These are phyloP conservation scores for Leptosomus discolor DNA, from an alignment of 2,113 vertebrate genomes.

Conservation along the genomic window DNA sequence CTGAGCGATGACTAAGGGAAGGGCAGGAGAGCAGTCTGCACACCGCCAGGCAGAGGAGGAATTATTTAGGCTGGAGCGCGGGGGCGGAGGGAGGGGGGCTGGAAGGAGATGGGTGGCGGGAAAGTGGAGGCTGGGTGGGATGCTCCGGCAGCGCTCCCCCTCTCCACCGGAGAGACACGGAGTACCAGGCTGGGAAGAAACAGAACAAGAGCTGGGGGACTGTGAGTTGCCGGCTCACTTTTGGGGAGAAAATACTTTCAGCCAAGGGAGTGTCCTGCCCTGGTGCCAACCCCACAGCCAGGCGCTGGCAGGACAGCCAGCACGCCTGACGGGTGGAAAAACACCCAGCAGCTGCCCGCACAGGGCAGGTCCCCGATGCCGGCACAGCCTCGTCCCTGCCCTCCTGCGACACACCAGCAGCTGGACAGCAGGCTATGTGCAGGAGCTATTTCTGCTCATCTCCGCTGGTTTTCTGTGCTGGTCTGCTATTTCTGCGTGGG, in stretches of 20 bases:
- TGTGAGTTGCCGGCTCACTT: neutral
- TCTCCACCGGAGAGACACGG: neutral
- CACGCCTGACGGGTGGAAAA: rapidly evolving
- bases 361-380: neutral
- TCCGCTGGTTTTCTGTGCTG: too few species aligned
- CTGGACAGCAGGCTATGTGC: rapidly evolving
- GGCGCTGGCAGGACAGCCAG: neutral
- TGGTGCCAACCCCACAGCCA: neutral
- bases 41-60: slow-evolving; percentile 50
- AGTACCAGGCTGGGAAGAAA: neutral
- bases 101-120: neutral
- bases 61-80: slow-evolving; percentile 14
- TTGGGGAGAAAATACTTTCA: neutral
- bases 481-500: too few species aligned
- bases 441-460: neutral
- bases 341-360: neutral
- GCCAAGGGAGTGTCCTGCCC: neutral
- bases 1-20: slow-evolving; percentile 50
- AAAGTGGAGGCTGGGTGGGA: slow-evolving; percentile 13
- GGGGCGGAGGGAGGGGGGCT: neutral
- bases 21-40: slow-evolving; percentile 57
- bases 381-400: neutral
- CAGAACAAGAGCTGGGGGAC: too few species aligned
- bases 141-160: neutral
- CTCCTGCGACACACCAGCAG: rapidly evolving